Base-by-base conservation (phyloP, 2,797 vertebrate species). In the Diplodus sargus region DNA sequence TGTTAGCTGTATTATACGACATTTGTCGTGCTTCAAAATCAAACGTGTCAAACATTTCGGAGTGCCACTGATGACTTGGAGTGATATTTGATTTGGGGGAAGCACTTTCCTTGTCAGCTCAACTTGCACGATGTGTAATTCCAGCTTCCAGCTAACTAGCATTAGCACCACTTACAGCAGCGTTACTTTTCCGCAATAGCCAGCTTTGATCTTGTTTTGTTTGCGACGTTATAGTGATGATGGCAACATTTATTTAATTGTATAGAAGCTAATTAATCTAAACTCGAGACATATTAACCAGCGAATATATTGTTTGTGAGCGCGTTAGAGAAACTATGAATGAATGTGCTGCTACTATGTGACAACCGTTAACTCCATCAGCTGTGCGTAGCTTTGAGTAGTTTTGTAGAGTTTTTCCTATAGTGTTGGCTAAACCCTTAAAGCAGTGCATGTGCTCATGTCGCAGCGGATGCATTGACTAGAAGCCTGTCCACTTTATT, bases 41-140 rank as follows among this genome's bases (percentile, higher is more conserved):
- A 42, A 0, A 13, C 1, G 2, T 1, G 43, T 15, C n/a, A 4
- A 60, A 62, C 0, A 42, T 30, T 9, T 70, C 0, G 4, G 4
- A 12, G 2, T 64, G 3, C 1, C 22, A 0, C 1, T 1, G 0
- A 4, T 56, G 1, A 57, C 39, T 0, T 23, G 0, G 2, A 39
- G 0, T 62, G 5, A 60, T 45, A 15, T 42, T 70, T 5, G 16
- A 17, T 10, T 9, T 15, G 1, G 3, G 7, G 0, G 0, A 11
- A 23, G 39, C 39, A 39, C 39, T 39, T 39, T 39, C 39, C 39
- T 39, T 11, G 39, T 39, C 9, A 39, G 10, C 39, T 39, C 10
- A 39, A 39, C 9, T 39, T 39, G 39, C 9, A 39, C n/a, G 11
- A 14, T 45, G 2, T 17, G 48, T 54, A 23, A 28, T 18, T 1